These are phyloP conservation scores for Heteromurus nitidus DNA, from an alignment of 2,888 invertebrate genomes.

Conservation along the genomic window DNA sequence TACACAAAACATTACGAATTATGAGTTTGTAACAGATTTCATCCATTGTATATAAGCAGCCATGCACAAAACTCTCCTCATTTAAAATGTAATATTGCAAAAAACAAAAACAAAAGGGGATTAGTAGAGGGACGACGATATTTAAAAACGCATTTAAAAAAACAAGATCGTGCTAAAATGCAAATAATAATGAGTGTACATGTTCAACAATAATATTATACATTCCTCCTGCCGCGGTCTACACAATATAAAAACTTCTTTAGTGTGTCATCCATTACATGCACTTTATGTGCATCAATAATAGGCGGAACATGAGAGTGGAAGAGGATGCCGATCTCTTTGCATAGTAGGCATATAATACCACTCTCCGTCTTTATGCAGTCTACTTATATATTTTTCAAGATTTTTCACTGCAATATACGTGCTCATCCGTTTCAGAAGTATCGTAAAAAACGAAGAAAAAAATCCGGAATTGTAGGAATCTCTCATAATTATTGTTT, in stretches of 20 bases:
- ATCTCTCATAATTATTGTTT: not conserved
- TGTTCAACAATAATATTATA: not conserved
- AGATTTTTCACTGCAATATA: not conserved
- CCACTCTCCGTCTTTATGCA: too few species aligned
- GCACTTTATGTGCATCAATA: conserved; percentile 13
- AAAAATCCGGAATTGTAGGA: conserved; percentile 37
- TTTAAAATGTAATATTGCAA: conserved; percentile 2
- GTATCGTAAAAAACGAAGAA: conserved; percentile 15
- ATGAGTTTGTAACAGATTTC: too few species aligned
- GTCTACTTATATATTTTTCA: too few species aligned
- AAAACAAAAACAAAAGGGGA: conserved; percentile 9
- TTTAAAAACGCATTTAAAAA: conserved; percentile 35
- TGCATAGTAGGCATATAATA: too few species aligned
- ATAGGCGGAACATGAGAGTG: conserved; percentile 28
- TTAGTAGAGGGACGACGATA: conserved; percentile 6
- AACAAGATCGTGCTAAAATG: conserved; percentile 57
- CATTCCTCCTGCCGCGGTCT: not conserved
- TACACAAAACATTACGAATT: not conserved
- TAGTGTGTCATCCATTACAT: conserved; percentile 32
- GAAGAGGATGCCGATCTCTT: conserved; percentile 12
- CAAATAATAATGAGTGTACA: conserved; percentile 28
- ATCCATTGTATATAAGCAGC: not conserved
- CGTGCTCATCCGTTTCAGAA: not conserved
- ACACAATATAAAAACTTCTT: conserved; percentile 31
- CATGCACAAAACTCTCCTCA: conserved; percentile 11